A percentile compares a stretch with the other conserved stretches of the same genome.
These are phyloP conservation scores for Ciconia maguari DNA, from an alignment of 2,113 vertebrate genomes.

Conservation along the genomic window DNA sequence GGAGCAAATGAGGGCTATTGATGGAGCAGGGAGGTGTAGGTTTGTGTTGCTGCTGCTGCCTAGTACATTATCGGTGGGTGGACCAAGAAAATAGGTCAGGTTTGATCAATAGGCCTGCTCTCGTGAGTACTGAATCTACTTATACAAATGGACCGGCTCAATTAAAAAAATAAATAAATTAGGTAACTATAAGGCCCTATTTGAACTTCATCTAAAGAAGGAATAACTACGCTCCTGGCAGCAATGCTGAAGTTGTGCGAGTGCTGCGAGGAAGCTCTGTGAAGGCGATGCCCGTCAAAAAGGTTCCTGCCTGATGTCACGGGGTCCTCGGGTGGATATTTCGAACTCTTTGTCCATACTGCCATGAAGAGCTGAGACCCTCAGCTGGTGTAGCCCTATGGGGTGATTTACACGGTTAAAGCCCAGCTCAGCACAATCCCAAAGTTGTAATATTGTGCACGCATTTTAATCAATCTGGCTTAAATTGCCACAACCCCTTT, in stretches of 20 bases:
- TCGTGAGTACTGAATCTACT: background rate
- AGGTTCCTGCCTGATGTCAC: rapidly evolving
- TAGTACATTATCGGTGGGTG: background rate
- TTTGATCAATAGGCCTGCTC: constrained; percentile 50
- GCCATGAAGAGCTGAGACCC: background rate
- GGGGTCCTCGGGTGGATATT: background rate
- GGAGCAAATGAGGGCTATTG: background rate
- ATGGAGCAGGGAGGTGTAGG: background rate
- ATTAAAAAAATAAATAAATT: constrained; percentile 14
- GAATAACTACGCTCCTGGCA: background rate
- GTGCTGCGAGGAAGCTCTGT: background rate
- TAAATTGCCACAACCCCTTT: background rate
- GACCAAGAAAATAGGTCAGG: constrained; percentile 54
- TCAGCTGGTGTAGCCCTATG: background rate
- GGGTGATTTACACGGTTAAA: background rate
- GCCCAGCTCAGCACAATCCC: background rate
- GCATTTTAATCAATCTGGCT: background rate
- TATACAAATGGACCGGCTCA: background rate
- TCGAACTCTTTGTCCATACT: too few relatives aligned
- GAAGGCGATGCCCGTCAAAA: background rate
- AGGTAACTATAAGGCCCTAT: background rate
- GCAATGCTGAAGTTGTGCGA: rapidly evolving
- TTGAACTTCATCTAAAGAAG: background rate
- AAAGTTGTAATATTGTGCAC: background rate
- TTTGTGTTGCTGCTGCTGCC: background rate